Base-by-base conservation (phyloP, 53 echinoderm and acorn worm genomes). In the Echinometra lucunter region DNA sequence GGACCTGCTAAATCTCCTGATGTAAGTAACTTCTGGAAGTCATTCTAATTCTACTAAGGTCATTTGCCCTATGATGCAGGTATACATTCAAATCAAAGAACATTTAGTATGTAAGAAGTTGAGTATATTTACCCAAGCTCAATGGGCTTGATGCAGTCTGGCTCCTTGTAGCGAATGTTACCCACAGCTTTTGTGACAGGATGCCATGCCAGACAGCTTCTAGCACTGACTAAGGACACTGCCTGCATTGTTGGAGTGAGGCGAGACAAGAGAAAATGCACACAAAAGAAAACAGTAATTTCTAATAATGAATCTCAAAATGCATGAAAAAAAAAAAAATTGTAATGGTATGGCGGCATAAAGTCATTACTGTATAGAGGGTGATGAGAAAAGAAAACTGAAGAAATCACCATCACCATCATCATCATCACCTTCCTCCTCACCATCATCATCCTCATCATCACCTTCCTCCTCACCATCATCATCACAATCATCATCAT, bases 121-220 rank as follows among this genome's bases (percentile, higher is more conserved):
- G 34, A 21, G 19, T 56, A 11, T 18, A 96, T 98, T 97, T 74
- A 98, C 99, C 95, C 94, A 21, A 96, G 91, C 2, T 98, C 96
- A 93, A 98, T 89, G 40, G 97, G 97, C 56, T 96, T 95, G 63
- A 98, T 95, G 92, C 99, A 98, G 91, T 98, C 98, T 80, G 96
- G 92, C 5, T 95, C 97, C 87, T 98, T 98, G 95, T 98, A 97
- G n/a, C 99, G 93, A 7, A 96, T 92, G 89, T 97, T 98, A 58
- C 96, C 96, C 94, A 98, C 95, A 53, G 96, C 63, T 45, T 95
- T 96, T 88, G 99, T 95, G 38, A 98, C 99, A 15, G 99, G 99
- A 91, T 98, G 99, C 89, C 78, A 98, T 25, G 96, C 66, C 47
- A 98, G 94, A 35, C 95, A 95, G 56, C 95, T 88, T 74, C 92